A percentile compares a stretch with the other conserved stretches of the same genome.
Evolutionary conservation across 1,140 invertebrate genomes (phyloP).

Genomic region (Pseudomyrmex cubaensis): DNA sequence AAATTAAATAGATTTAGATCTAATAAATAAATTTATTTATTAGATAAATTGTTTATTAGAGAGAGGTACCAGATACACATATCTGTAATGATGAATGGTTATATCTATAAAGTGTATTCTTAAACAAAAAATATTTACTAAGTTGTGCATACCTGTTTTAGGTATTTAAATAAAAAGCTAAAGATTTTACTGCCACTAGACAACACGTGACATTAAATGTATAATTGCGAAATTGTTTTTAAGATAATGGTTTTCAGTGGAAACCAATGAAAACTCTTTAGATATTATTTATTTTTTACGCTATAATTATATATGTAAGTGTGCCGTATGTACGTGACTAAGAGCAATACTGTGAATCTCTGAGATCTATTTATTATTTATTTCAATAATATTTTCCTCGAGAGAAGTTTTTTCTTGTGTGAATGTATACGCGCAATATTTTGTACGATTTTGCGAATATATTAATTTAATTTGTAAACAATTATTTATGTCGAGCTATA

Average conservation of each 20-base stretch:
- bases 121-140: conserved; percentile 20
- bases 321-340: conserved; percentile 75
- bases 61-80: neutral
- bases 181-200: conserved; percentile 32
- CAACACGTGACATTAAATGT: conserved; percentile 34
- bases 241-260: conserved; percentile 42
- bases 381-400: conserved; percentile 77
- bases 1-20: too few relatives aligned
- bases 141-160: conserved; percentile 51
- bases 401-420: conserved; percentile 58
- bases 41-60: neutral
- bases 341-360: conserved; percentile 76
- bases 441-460: conserved; percentile 79
- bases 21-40: neutral
- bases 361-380: conserved; percentile 84
- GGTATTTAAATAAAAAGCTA: conserved; percentile 44
- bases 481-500: conserved; percentile 83
- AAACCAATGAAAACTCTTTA: conserved; percentile 15
- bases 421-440: conserved; percentile 79
- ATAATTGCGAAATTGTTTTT: conserved; percentile 54
- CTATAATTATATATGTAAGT: conserved; percentile 60
- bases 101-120: conserved; percentile 12
- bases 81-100: neutral
- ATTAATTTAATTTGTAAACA: conserved; percentile 83
- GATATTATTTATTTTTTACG: conserved; percentile 64